Evolutionary conservation across 2,888 invertebrate genomes (phyloP).

Genomic region (Gisinianus flammeolus): DNA sequence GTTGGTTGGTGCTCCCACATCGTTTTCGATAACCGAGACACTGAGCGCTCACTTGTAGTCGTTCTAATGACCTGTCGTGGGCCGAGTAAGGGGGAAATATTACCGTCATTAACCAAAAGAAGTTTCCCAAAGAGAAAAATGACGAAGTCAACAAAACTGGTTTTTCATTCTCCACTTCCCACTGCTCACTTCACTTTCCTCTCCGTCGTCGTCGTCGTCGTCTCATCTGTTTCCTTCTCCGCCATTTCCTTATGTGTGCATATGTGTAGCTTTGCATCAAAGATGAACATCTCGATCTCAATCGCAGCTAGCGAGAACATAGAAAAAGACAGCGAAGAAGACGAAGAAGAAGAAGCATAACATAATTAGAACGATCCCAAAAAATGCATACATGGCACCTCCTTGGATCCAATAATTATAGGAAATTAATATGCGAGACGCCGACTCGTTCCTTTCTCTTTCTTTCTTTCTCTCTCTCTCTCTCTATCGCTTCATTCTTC

Average conservation of each 20-base stretch:
- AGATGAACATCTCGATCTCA: slow-evolving; percentile 18
- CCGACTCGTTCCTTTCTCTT: slow-evolving; percentile 51
- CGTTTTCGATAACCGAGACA: slow-evolving; percentile 43
- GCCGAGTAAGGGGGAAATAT: slow-evolving; percentile 59
- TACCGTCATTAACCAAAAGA: slow-evolving; percentile 60
- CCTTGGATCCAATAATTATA: slow-evolving; percentile 59
- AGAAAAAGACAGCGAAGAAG: slow-evolving; percentile 13
- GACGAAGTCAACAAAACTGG: slow-evolving; percentile 60
- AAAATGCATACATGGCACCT: slow-evolving; percentile 61
- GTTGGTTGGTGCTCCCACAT: slow-evolving; percentile 27
- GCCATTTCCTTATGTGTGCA: background rate
- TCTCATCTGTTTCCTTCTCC: background rate
- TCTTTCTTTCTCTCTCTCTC: slow-evolving; percentile 6
- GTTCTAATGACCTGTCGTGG: slow-evolving; percentile 60
- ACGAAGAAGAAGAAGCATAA: slow-evolving; percentile 47
- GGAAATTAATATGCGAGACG: slow-evolving; percentile 61
- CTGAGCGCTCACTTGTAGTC: slow-evolving; percentile 47
- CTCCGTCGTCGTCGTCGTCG: slow-evolving; percentile 9
- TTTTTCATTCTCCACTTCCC: slow-evolving; percentile 25
- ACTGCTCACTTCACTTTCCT: slow-evolving; percentile 12
- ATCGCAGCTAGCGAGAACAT: background rate
- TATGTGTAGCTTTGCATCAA: background rate
- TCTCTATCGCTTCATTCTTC: slow-evolving; percentile 27
- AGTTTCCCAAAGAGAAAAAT: slow-evolving; percentile 59
- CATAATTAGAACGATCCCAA: slow-evolving; percentile 57